These are phyloP conservation scores for Isichthys henryi DNA, from an alignment of 2,113 vertebrate genomes.

Conservation along the genomic window DNA sequence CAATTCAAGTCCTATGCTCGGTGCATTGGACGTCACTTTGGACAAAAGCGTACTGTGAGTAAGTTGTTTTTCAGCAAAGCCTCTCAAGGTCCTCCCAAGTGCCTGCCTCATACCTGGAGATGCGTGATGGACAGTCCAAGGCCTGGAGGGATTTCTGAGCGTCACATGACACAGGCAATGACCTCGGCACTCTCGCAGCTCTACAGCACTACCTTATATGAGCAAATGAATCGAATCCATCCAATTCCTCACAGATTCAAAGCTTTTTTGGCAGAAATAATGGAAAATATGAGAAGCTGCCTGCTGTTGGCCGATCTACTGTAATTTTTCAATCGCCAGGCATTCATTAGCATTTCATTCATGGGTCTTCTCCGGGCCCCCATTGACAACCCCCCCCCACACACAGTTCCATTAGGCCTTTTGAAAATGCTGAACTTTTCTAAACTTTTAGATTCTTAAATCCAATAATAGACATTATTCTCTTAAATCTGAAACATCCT, in stretches of 20 bases:
- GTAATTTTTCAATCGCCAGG: neutral
- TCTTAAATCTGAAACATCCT: neutral
- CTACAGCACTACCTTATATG: neutral
- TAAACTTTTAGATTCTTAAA: no score
- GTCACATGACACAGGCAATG: neutral
- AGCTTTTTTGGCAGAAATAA: neutral
- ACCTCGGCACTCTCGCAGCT: neutral
- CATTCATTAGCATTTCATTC: neutral
- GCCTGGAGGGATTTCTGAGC: neutral
- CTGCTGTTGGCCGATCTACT: neutral
- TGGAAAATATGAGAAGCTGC: neutral
- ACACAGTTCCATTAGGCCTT: neutral
- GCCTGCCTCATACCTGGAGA: neutral
- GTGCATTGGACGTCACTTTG: neutral
- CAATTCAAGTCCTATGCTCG: neutral
- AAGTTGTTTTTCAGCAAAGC: neutral
- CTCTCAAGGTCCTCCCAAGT: neutral
- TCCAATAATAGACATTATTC: neutral
- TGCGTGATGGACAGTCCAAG: neutral
- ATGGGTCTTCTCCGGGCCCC: neutral
- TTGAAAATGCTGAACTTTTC: neutral
- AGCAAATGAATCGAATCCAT: neutral
- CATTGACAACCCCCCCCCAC: neutral
- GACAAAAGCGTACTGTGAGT: neutral
- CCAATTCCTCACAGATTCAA: neutral